Evolutionary conservation across 2,113 vertebrate genomes (phyloP).

Genomic region (Prionailurus bengalensis): DNA sequence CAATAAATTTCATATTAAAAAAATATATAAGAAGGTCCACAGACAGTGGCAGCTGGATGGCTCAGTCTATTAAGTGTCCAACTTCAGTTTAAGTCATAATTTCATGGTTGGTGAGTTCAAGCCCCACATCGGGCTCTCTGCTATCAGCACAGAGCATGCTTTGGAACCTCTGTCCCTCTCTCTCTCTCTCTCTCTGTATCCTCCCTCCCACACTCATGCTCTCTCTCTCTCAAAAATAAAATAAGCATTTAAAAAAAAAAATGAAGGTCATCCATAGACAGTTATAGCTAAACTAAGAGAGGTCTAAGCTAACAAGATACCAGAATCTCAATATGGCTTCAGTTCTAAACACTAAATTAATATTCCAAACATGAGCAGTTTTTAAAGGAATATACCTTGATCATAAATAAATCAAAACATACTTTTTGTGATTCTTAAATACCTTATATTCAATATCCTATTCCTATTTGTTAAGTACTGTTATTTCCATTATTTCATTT

Average conservation of each 20-base stretch:
- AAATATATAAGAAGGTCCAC: not conserved
- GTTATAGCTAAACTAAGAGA: not conserved
- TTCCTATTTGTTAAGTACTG: not conserved
- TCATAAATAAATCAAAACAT: conserved; percentile 35
- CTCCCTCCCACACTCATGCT: too few species aligned
- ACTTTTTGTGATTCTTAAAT: not conserved
- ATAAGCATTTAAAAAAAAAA: too few species aligned
- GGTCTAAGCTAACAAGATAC: not conserved
- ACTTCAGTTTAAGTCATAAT: too few species aligned
- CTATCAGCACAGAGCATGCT: too few species aligned
- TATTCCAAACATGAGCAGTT: not conserved
- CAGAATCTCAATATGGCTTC: not conserved
- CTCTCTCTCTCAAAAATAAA: too few species aligned
- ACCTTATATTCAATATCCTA: not conserved
- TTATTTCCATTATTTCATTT: conserved; percentile 18
- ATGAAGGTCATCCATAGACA: not conserved
- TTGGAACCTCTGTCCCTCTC: too few species aligned
- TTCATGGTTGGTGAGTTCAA: too few species aligned
- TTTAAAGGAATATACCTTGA: not conserved
- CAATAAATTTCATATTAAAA: too few species aligned
- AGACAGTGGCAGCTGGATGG: too few species aligned
- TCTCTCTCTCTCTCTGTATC: too few species aligned
- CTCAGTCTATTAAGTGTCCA: too few species aligned
- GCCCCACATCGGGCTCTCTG: too few species aligned
- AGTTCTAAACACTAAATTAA: not conserved